Conservation (phyloP, 2,113 vertebrate species). For the Hyperopisus bebe region DNA sequence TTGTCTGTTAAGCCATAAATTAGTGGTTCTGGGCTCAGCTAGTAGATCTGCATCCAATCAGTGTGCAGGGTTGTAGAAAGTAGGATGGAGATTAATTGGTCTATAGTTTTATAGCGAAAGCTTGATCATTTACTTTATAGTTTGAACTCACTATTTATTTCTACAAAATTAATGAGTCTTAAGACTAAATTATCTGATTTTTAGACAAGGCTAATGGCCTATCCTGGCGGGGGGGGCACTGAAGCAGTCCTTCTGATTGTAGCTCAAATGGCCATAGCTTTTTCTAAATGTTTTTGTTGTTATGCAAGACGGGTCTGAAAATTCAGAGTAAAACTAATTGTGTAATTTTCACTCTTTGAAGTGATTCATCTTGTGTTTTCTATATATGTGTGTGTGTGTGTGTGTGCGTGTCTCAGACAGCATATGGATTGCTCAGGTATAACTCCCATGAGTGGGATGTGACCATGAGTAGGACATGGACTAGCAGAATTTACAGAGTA, state of each 20-base stretch:
- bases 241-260: neutral
- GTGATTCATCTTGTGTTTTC: neutral
- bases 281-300: neutral
- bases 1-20: neutral
- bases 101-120: neutral
- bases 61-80: neutral
- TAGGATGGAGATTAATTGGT: neutral
- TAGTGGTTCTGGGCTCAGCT: neutral
- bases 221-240: neutral
- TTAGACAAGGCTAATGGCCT: neutral
- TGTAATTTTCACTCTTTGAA: neutral
- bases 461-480: neutral
- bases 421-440: neutral
- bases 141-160: neutral
- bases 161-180: slow-evolving; percentile 6
- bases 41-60: neutral
- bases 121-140: neutral
- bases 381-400: neutral
- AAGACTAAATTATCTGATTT: neutral
- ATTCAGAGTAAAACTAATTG: neutral
- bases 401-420: neutral
- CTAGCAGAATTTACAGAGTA: neutral
- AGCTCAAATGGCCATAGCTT: neutral
- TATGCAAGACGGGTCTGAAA: neutral
- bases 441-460: neutral